Evolutionary conservation across 2,113 vertebrate species (phyloP).

Genomic region (Apistogramma diplotaenia): DNA sequence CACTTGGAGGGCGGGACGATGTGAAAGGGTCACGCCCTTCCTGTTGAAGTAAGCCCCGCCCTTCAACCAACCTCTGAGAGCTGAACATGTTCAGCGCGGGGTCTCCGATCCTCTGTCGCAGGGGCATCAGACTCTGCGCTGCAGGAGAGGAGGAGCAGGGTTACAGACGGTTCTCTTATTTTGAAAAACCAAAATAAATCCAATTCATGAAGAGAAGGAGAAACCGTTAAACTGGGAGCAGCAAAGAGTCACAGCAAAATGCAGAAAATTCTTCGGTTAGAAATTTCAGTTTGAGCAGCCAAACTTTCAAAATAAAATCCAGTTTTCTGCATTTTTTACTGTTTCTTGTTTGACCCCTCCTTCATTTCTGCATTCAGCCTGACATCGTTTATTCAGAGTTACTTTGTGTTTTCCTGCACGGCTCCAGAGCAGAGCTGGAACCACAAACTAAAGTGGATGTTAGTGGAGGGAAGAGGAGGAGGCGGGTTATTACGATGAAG

Average conservation of each 20-base stretch:
- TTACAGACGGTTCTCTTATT: background rate
- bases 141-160: conserved; percentile 11
- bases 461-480: conserved; percentile 8
- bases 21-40: conserved; percentile 20
- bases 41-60: conserved; percentile 62
- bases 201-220: background rate
- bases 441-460: conserved; percentile 7
- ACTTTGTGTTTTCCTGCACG: background rate
- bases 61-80: conserved; percentile 96
- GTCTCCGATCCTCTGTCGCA: conserved; percentile 86
- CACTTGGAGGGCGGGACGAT: conserved; percentile 61
- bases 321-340: background rate
- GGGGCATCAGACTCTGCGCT: conserved; percentile 83
- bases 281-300: background rate
- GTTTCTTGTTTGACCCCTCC: background rate
- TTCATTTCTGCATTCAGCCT: too few relatives aligned
- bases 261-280: background rate
- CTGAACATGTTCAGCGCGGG: conserved; percentile 72
- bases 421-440: background rate
- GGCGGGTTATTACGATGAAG: background rate
- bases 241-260: background rate
- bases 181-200: background rate
- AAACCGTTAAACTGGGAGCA: background rate
- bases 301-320: background rate
- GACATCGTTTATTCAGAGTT: background rate